phyloP scores from a whole-genome alignment of 2,888 invertebrate species.

The Drosophila longiperda region DNA sequence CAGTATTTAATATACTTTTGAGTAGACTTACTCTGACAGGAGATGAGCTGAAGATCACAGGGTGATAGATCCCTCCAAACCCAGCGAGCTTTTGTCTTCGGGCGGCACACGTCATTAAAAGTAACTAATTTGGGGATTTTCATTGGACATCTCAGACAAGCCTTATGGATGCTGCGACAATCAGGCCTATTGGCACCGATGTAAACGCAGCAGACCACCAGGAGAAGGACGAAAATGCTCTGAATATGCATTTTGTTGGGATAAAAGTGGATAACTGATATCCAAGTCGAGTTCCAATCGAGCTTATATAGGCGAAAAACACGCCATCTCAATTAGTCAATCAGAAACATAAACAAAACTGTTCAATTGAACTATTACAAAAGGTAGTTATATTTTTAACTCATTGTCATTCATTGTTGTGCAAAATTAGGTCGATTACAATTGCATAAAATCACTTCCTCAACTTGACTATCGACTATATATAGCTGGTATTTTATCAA shows the following conservation, averaged over 20 bases:
- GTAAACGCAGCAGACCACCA: constrained; percentile 22
- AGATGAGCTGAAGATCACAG: constrained; percentile 47
- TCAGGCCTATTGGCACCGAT: constrained; percentile 19
- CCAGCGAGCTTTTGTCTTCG: neutral
- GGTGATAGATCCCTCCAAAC: constrained; percentile 34
- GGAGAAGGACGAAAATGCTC: constrained; percentile 23
- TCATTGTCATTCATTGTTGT: neutral
- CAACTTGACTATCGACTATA: constrained; percentile 26
- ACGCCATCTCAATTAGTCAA: neutral
- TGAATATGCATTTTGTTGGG: constrained; percentile 32
- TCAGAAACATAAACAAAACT: neutral
- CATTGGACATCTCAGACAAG: constrained; percentile 25
- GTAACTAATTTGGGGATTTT: neutral
- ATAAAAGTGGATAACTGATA: constrained; percentile 26
- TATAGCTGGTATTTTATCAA: constrained; percentile 8
- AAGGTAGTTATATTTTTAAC: neutral
- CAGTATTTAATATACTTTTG: accelerated
- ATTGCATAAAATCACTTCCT: constrained; percentile 10
- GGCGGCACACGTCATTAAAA: constrained; percentile 36
- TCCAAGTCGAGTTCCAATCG: neutral
- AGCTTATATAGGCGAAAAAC: constrained; percentile 37
- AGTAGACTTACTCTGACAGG: constrained; percentile 41
- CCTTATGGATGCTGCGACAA: constrained; percentile 27
- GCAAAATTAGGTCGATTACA: constrained; percentile 4
- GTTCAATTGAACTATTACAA: neutral